Base-by-base conservation (phyloP, 2,113 vertebrate species). In the Kryptolebias marmoratus region DNA sequence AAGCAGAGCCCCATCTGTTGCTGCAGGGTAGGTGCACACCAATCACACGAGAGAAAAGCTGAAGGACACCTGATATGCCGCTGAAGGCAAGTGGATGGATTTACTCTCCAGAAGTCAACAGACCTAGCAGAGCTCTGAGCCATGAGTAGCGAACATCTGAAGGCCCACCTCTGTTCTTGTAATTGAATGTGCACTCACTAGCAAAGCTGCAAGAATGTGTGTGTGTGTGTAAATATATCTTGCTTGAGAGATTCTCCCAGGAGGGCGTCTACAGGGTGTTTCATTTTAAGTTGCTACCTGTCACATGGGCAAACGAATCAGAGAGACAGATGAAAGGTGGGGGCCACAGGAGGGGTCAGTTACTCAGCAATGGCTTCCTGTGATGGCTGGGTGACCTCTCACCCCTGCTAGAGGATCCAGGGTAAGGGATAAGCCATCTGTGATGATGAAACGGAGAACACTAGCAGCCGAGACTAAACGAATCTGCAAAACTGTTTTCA, bases 321-420 rank as follows among this genome's bases (percentile, higher is more conserved):
- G 82, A 88, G 75, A 86, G 89, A 92, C 86, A 90, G 90, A 93
- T 89, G 87, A 92, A 92, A 90, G 89, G 89, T 89, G 81, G 77
- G 87, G 81, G 86, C 52, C 73, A 71, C 84, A 73, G 75, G 82
- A 83, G 74, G 82, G 90, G 90, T 91, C 88, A 90, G 79, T 58
- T 83, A 70, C 80, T 91, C 88, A 80, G 76, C 87, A 84, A 89
- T 89, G 74, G 87, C 80, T 88, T 85, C 89, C 73, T 90, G 85
- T 93, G 91, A 91, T 89, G 89, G 89, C 82, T 88, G 71, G 50
- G 28, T 86, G 86, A 90, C 91, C 89, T 75, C 66, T 90, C 52
- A 89, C 85, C 91, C 47, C 68, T 69, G 78, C 73, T 54, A 56
- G 73, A 88, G 85, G 69, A 89, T 89, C 57, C 64, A 70, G 74